Evolutionary conservation across 2,888 invertebrate genomes (phyloP).

Genomic region (Lathronympha strigana): DNA sequence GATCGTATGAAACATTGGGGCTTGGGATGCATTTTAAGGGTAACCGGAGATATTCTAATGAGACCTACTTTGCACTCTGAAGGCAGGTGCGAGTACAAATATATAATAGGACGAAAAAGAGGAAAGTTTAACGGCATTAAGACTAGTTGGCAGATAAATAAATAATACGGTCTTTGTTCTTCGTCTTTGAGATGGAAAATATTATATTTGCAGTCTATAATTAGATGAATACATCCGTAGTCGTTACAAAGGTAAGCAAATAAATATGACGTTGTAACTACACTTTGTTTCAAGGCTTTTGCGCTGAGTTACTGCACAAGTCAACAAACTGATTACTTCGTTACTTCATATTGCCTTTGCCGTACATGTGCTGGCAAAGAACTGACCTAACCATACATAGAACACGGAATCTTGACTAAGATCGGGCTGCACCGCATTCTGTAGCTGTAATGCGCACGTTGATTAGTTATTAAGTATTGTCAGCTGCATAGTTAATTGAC

Average conservation of each 20-base stretch:
- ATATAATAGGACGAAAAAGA: no score
- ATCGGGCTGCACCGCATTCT: not conserved
- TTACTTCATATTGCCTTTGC: constrained; percentile 4
- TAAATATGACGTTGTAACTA: constrained; percentile 1
- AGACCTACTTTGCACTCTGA: no score
- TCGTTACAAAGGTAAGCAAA: constrained; percentile 24
- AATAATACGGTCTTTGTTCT: not conserved
- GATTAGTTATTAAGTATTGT: not conserved
- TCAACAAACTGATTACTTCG: constrained; percentile 9
- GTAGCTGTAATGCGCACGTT: not conserved
- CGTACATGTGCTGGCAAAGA: not conserved
- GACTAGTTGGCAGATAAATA: not conserved
- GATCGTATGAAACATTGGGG: no score
- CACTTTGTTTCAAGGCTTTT: not conserved
- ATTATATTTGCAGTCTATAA: constrained; percentile 15
- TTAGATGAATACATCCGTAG: constrained; percentile 24
- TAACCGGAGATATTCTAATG: no score
- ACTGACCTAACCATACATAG: not conserved
- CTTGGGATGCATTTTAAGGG: no score
- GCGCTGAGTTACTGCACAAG: not conserved
- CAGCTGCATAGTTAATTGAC: no score
- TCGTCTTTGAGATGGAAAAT: not conserved
- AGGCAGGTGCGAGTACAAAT: no score
- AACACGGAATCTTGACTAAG: not conserved
- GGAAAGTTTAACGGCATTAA: no score